Conservation (phyloP, 2,797 vertebrate genomes). For the Urosaurus nigricauda region DNA sequence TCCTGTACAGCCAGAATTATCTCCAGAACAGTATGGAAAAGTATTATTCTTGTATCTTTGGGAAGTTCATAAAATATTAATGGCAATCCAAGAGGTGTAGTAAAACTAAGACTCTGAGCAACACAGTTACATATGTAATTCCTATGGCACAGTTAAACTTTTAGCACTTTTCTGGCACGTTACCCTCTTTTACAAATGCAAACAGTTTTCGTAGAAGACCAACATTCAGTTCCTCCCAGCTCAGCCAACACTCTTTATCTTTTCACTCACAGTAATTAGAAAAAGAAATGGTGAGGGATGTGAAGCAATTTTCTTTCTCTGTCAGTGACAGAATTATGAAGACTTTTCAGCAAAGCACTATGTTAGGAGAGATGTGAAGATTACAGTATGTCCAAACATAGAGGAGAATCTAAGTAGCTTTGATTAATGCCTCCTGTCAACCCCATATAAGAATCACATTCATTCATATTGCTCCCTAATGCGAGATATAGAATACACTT, state of each 20-base stretch:
- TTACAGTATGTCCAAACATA: neutral
- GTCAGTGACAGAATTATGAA: neutral
- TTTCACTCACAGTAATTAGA: neutral
- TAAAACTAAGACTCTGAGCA: neutral
- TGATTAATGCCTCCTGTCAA: neutral
- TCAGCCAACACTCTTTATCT: neutral
- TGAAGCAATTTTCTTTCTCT: neutral
- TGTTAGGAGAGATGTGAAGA: neutral
- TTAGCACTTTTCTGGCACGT: neutral
- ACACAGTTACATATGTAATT: neutral
- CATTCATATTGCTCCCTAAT: neutral
- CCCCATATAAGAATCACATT: neutral
- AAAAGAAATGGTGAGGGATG: neutral
- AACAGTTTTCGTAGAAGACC: neutral
- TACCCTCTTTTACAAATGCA: neutral
- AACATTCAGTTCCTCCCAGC: neutral
- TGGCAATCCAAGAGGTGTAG: neutral
- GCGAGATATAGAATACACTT: neutral
- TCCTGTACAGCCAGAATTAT: neutral
- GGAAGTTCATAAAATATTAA: constrained; percentile 8
- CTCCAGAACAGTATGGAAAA: neutral
- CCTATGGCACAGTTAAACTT: neutral
- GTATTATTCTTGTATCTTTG: neutral
- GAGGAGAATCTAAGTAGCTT: neutral
- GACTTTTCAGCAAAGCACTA: neutral